Percentiles rank a stretch among this genome's conserved stretches.
Conservation (phyloP, 2,888 invertebrate species). For the Serripes groenlandicus region DNA sequence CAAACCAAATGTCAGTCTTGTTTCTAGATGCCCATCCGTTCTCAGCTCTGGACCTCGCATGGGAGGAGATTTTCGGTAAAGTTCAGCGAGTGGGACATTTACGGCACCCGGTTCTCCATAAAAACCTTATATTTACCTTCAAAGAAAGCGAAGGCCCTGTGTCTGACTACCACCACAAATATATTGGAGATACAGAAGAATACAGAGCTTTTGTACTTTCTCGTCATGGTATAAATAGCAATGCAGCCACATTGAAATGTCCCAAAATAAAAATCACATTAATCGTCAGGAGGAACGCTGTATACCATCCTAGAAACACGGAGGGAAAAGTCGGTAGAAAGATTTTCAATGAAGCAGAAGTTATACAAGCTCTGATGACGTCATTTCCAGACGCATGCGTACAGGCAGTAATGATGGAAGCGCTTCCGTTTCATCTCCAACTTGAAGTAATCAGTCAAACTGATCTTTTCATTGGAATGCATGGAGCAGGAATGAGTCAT, state of each 20-base stretch:
- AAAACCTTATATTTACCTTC: conserved; percentile 73
- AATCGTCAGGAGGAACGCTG: conserved; percentile 78
- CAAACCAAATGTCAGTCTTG: conserved; percentile 70
- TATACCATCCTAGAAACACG: conserved; percentile 82
- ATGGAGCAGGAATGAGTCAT: conserved; percentile 83
- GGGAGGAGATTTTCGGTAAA: conserved; percentile 75
- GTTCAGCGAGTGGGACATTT: conserved; percentile 68
- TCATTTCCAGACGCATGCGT: conserved; percentile 64
- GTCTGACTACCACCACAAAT: conserved; percentile 56
- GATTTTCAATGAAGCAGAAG: conserved; percentile 78
- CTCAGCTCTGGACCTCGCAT: conserved; percentile 74
- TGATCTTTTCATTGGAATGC: conserved; percentile 82
- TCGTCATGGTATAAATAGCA: conserved; percentile 50
- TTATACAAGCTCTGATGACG: conserved; percentile 60
- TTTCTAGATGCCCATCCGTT: conserved; percentile 79
- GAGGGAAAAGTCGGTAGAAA: conserved; percentile 77
- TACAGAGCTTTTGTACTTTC: conserved; percentile 77
- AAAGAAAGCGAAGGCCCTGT: conserved; percentile 74
- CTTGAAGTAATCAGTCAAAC: conserved; percentile 73
- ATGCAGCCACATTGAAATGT: conserved; percentile 63
- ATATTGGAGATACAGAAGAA: conserved; percentile 73
- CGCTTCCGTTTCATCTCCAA: conserved; percentile 75
- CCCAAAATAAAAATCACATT: conserved; percentile 69
- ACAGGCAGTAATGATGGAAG: conserved; percentile 76
- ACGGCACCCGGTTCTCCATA: conserved; percentile 49